These are phyloP conservation scores for Sinodicranocentrus sp. DNA, from an alignment of 2,888 invertebrate species.

Conservation along the genomic window DNA sequence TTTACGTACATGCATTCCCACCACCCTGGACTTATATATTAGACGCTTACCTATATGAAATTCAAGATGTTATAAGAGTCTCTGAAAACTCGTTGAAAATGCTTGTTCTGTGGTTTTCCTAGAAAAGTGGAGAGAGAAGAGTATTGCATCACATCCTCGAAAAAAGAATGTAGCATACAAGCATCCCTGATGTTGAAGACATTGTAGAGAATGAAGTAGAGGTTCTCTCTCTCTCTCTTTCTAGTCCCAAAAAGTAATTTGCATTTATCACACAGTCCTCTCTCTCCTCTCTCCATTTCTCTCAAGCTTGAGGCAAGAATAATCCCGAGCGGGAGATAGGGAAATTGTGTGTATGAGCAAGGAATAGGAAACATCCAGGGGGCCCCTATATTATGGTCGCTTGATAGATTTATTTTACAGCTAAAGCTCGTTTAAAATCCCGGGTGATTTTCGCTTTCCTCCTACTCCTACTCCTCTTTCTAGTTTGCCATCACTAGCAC, in stretches of 20 bases:
- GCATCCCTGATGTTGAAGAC: not conserved
- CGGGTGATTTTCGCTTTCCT: constrained; percentile 64
- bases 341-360: constrained; percentile 24
- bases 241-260: constrained; percentile 70
- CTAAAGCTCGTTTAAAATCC: constrained; percentile 63
- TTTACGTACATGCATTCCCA: not conserved
- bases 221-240: not conserved
- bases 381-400: constrained; percentile 57
- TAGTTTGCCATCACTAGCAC: constrained; percentile 8
- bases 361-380: constrained; percentile 38
- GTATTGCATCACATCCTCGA: not conserved
- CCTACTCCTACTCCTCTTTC: constrained; percentile 21
- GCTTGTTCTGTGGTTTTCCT: constrained; percentile 52
- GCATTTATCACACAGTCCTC: constrained; percentile 71
- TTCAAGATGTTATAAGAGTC: constrained; percentile 32
- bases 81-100: constrained; percentile 49
- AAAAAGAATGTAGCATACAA: constrained; percentile 16
- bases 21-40: not conserved
- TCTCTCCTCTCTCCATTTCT: constrained; percentile 21
- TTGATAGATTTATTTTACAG: constrained; percentile 66
- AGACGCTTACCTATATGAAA: not conserved
- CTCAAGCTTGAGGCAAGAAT: constrained; percentile 37
- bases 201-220: not conserved
- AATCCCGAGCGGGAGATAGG: constrained; percentile 41
- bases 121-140: constrained; percentile 29